Evolutionary conservation across 1,140 invertebrate genomes (phyloP).

Genomic region (Camponotus pennsylvanicus): DNA sequence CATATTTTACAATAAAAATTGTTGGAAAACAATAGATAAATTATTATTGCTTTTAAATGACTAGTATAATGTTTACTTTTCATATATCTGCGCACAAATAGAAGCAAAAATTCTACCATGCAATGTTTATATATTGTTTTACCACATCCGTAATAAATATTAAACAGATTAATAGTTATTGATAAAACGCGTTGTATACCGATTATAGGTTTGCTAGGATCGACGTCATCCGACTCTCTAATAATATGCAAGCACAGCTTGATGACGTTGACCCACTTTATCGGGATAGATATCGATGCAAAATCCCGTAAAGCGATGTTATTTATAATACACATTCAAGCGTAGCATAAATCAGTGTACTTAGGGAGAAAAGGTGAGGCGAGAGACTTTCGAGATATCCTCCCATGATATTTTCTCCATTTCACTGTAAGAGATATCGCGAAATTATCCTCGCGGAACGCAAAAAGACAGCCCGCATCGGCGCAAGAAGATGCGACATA

Average conservation of each 20-base stretch:
- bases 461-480: constrained; percentile 11
- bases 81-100: background rate
- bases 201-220: background rate
- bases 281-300: background rate
- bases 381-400: constrained; percentile 26
- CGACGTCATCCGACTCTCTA: background rate
- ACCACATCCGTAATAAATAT: background rate
- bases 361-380: constrained; percentile 26
- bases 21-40: background rate
- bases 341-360: constrained; percentile 30
- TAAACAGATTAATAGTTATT: background rate
- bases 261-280: constrained; percentile 20
- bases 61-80: background rate
- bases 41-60: background rate
- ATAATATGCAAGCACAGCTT: background rate
- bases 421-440: constrained; percentile 64
- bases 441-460: constrained; percentile 63
- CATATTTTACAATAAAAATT: background rate
- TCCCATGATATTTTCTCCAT: constrained; percentile 26
- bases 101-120: background rate
- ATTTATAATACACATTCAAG: background rate
- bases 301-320: constrained; percentile 2
- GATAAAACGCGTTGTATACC: background rate
- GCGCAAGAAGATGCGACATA: constrained; percentile 40
- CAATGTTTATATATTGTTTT: background rate